Evolutionary conservation across 1,140 invertebrate species (phyloP), one percentile per base, ranked within the genome.

Genomic region (Patella vulgata): DNA sequence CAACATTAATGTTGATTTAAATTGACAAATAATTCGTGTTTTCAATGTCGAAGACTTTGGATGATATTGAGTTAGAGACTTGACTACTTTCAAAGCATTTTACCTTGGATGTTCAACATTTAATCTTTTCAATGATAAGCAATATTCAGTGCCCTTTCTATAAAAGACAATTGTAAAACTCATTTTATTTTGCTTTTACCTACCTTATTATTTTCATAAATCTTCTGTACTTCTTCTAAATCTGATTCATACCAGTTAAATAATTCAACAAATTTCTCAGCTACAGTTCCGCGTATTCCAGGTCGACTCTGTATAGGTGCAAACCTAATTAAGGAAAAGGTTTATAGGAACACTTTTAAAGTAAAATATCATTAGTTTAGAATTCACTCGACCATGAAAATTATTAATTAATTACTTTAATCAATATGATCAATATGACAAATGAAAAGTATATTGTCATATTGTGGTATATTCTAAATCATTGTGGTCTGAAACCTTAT

Each of bases 241-340:
- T 84, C 82, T 25, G 63, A 53, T 54, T 83, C 81, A 71, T 82
- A 84, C 73, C 74, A 78, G 53, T 75, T 80, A 58, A 84, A 85
- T 30, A 81, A 73, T 50, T 83, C 79, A 3, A 84, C 79, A 78
- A 79, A 84, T 58, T 84, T 83, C 51, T 84, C 83, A 28, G 79
- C 66, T 28, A 84, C 68, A 5, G 74, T 74, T 9, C 70, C 71
- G 54, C 78, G 62, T 4, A 83, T 70, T 17, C 79, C 78, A 51
- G 77, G 70, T 44, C 82, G 66, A n/a, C 69, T 73, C 47, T 74
- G 71, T 25, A 84, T 70, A 27, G 82, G 73, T 31, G 50, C 50
- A 63, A 81, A 80, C 59, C 80, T 81, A 40, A 8, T 21, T 66
- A 51, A 64, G 17, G 23, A 55, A 56, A 17, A 50, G 28, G 14